These are phyloP conservation scores for Ctenodactylus gundi DNA, from an alignment of 2,113 vertebrate genomes.

Conservation along the genomic window DNA sequence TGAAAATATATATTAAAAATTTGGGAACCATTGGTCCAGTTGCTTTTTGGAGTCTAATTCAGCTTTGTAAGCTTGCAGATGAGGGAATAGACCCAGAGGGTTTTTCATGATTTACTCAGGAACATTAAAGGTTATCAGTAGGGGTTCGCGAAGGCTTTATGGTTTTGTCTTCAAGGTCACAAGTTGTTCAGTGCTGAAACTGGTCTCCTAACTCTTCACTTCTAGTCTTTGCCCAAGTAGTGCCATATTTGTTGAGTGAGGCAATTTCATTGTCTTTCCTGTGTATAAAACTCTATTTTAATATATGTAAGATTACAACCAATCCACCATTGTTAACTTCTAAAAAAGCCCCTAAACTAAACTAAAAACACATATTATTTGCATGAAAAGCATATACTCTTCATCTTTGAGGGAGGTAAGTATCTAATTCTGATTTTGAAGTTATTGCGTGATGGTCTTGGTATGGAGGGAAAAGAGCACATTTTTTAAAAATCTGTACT, in stretches of 20 bases:
- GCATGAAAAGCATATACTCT: not conserved
- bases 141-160: not conserved
- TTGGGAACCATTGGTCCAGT: not conserved
- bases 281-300: not conserved
- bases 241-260: not conserved
- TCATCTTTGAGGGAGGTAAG: not conserved
- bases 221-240: not conserved
- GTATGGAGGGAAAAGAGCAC: not conserved
- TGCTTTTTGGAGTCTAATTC: not conserved
- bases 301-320: not conserved
- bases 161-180: not conserved
- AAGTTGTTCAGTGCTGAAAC: not conserved
- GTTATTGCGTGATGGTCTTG: not conserved
- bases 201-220: not conserved
- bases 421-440: slow-evolving; percentile 41
- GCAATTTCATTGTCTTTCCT: not conserved
- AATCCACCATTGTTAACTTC: not conserved
- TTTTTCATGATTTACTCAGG: not conserved
- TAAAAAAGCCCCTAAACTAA: not conserved
- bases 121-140: not conserved
- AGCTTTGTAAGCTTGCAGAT: slow-evolving; percentile 9
- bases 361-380: not conserved
- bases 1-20: not conserved
- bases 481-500: not conserved
- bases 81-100: not conserved